Base-by-base conservation (phyloP, 2,888 invertebrate species). In the Pseudolycoriella hygida region DNA sequence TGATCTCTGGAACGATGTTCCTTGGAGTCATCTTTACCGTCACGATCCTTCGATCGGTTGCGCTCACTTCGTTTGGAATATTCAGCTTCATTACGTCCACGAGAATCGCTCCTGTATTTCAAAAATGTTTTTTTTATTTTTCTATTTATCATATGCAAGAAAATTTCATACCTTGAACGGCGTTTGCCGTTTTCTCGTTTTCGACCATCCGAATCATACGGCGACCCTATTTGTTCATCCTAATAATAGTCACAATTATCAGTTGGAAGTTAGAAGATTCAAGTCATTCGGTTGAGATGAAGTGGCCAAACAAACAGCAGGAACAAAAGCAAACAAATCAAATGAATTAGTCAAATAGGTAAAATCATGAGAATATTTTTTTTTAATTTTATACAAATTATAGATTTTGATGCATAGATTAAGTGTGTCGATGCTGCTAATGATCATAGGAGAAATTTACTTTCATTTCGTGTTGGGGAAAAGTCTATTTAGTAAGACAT, bases 251-350 rank as follows among this genome's bases (percentile, higher is more conserved):
- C 34, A 34, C 34, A 34, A 34, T 14, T 14, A 34, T 34, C 15
- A 25, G 25, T 25, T 25, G 25, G 8, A 25, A 8, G 4, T 15
- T 10, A 39, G 14, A 17, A 17, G 39, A 39, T 39, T 14, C 14
- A 39, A 39, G 17, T 10, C 15, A 39, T 39, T 10, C 10, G 17
- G 17, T 39, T 17, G 17, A 17, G 17, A 15, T 39, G 39, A 39
- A 50, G 50, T 47, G 49, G 51, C 54, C 51, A 53, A 52, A 45
- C 45, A 47, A 46, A 49, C 49, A 50, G 53, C 53, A 53, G 53
- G 53, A 51, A 54, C 52, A 51, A 18, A 18, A 14, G 15, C 10
- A 53, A 53, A 52, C 47, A 54, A 47, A 51, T 53, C 51, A 47
- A 48, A 46, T 52, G 50, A 51, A 52, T 54, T 54, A 53, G 51